Percentiles rank a stretch among this genome's conserved stretches.
Conservation (phyloP, 2,888 invertebrate species). For the Hydraecia micacea region DNA sequence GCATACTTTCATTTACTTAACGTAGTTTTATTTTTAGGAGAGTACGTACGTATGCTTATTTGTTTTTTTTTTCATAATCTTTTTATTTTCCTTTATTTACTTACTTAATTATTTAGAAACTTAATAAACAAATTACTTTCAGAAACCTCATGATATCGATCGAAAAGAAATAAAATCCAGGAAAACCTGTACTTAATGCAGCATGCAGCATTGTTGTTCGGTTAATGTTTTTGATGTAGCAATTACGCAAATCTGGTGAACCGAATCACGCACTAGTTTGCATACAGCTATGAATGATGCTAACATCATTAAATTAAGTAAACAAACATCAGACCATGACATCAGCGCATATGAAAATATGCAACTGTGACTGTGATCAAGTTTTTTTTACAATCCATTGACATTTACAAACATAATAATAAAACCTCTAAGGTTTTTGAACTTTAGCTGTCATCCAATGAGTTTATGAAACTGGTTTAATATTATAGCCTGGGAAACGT, state of each 20-base stretch:
- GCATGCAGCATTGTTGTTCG: conserved; percentile 26
- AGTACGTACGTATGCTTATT: not conserved
- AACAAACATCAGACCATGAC: conserved; percentile 56
- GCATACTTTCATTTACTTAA: conserved; percentile 11
- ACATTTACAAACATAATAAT: conserved; percentile 52
- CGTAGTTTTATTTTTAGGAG: not conserved
- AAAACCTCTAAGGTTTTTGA: conserved; percentile 61
- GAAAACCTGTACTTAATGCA: conserved; percentile 45
- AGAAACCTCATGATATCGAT: conserved; percentile 22
- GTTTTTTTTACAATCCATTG: conserved; percentile 51
- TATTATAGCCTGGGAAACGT: conserved; percentile 33
- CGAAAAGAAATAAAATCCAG: conserved; percentile 28
- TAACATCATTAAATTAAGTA: conserved; percentile 45
- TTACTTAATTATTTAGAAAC: not conserved
- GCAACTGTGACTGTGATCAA: conserved; percentile 35
- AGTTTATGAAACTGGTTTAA: conserved; percentile 53
- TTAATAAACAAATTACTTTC: conserved; percentile 28
- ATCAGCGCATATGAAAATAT: conserved; percentile 48
- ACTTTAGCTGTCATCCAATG: conserved; percentile 51
- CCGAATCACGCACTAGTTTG: conserved; percentile 51
- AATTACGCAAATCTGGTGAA: conserved; percentile 55
- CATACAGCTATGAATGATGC: conserved; percentile 44
- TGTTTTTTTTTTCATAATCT: conserved; percentile 6
- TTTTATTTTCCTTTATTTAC: not conserved
- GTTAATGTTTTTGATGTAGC: conserved; percentile 29